phyloP scores from a whole-genome alignment of 1,140 invertebrate genomes.

The Campoletis sonorensis region DNA sequence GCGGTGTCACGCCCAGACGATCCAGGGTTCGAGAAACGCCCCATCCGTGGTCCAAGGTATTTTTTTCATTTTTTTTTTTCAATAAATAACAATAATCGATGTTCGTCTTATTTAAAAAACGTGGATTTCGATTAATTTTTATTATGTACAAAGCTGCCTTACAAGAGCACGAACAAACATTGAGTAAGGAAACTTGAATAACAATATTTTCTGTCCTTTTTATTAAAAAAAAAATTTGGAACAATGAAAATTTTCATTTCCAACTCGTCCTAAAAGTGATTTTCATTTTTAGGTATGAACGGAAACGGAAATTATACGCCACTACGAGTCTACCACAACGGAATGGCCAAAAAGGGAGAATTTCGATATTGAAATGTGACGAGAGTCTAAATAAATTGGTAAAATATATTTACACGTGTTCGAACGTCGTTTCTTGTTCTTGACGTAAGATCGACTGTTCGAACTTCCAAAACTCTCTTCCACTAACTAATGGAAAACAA shows the following conservation, averaged over 20 bases:
- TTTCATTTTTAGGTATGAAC: constrained; percentile 77
- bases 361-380: constrained; percentile 82
- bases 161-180: constrained; percentile 59
- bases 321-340: constrained; percentile 86
- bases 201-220: constrained; percentile 34
- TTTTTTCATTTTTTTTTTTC: constrained; percentile 43
- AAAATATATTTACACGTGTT: not conserved
- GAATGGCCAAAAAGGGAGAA: constrained; percentile 85
- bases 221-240: not conserved
- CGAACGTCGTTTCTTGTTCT: constrained; percentile 34
- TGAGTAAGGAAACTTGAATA: constrained; percentile 57
- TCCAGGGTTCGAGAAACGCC: constrained; percentile 76
- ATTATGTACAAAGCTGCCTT: constrained; percentile 60
- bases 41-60: constrained; percentile 75
- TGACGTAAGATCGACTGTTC: constrained; percentile 32
- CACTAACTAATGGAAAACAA: not conserved
- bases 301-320: constrained; percentile 86
- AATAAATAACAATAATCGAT: not conserved
- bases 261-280: constrained; percentile 26
- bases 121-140: constrained; percentile 2
- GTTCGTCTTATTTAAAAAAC: not conserved
- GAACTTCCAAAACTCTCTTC: not conserved
- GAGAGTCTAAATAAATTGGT: not conserved
- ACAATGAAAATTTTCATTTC: constrained; percentile 29
- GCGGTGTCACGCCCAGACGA: constrained; percentile 80